A percentile compares a stretch with the other conserved stretches of the same genome.
phyloP scores from a whole-genome alignment of 2,888 invertebrate genomes.

The Amiota mariae region DNA sequence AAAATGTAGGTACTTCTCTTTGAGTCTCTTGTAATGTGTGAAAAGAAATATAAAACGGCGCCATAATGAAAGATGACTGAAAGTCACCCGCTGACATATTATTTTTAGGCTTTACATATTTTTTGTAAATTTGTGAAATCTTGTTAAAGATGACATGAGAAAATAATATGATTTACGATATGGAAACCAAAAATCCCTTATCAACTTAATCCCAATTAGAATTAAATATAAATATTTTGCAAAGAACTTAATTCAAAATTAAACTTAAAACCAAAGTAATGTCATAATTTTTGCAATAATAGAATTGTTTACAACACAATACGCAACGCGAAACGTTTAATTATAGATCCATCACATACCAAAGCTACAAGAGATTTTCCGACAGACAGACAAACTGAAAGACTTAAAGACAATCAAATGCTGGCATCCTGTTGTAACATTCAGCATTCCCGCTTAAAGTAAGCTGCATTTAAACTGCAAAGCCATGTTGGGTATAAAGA shows the following conservation, averaged over 20 bases:
- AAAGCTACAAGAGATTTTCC: neutral
- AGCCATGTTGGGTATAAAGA: too few relatives aligned
- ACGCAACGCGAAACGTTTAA: neutral
- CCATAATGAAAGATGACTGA: neutral
- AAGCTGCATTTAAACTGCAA: neutral
- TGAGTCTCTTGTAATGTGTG: neutral
- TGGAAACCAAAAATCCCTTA: too few relatives aligned
- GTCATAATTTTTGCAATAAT: neutral
- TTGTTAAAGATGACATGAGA: too few relatives aligned
- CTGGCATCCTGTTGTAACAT: neutral
- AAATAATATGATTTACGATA: too few relatives aligned
- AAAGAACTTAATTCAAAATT: neutral
- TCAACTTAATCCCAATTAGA: too few relatives aligned
- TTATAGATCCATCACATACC: constrained; percentile 6
- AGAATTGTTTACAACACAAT: too few relatives aligned
- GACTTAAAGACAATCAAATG: neutral
- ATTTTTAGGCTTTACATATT: neutral
- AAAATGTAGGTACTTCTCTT: too few relatives aligned
- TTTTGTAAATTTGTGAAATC: too few relatives aligned
- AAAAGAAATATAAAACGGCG: constrained; percentile 8
- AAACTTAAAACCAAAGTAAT: neutral
- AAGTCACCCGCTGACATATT: neutral
- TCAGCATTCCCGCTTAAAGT: neutral
- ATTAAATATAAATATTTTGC: too few relatives aligned
- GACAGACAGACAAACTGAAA: neutral